These are phyloP conservation scores for Stenchaetothrips biformis DNA, from an alignment of 2,888 invertebrate genomes.

Conservation along the genomic window DNA sequence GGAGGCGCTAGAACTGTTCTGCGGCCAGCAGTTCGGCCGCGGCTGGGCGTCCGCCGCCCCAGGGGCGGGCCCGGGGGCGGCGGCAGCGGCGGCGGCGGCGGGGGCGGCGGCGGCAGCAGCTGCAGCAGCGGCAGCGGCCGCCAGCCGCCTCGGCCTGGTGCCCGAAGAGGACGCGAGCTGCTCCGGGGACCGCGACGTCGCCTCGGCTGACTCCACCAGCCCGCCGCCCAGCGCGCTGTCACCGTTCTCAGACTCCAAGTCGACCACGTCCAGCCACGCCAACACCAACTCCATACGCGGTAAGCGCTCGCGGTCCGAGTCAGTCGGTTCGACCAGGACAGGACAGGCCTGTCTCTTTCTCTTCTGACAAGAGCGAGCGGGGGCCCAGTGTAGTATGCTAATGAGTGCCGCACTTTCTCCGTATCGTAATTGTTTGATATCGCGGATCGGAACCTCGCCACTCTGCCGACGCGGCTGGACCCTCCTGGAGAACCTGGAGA, in stretches of 20 bases:
- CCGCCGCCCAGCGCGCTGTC: constrained; percentile 19
- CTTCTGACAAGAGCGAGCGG: background rate
- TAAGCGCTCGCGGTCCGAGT: background rate
- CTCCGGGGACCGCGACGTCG: constrained; percentile 19
- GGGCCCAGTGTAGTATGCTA: background rate
- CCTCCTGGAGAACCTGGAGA: too few relatives aligned
- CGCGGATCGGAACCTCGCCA: background rate
- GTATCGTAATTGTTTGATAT: background rate
- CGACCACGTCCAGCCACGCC: background rate
- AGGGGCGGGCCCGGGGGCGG: background rate
- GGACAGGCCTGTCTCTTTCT: background rate
- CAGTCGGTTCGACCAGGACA: background rate
- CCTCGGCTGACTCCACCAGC: constrained; percentile 10
- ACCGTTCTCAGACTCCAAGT: constrained; percentile 4
- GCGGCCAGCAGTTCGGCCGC: constrained; percentile 16
- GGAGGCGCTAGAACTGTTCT: constrained; percentile 15
- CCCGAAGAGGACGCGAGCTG: constrained; percentile 9
- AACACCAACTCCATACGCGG: constrained; percentile 16
- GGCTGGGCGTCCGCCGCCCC: background rate
- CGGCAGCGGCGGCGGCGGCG: background rate
- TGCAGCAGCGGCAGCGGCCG: background rate
- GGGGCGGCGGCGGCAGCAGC: background rate
- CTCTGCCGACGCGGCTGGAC: too few relatives aligned
- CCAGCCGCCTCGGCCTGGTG: constrained; percentile 18
- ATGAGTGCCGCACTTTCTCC: background rate